Evolutionary conservation across 2,888 invertebrate genomes (phyloP).

Genomic region (Drosophila nigricruria): DNA sequence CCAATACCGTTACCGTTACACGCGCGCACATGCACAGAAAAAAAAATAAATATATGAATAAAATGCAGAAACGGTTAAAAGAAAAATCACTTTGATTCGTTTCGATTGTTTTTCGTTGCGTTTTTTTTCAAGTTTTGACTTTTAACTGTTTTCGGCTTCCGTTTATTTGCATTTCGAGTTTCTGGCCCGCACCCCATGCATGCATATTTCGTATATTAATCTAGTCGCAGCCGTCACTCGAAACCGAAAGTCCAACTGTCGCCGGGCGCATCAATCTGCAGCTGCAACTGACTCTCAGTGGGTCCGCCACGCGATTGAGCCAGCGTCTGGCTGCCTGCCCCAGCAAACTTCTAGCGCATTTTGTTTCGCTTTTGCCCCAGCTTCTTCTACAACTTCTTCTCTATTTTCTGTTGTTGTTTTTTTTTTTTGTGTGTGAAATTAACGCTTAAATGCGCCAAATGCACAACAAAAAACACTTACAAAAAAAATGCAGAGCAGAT

Average conservation of each 20-base stretch:
- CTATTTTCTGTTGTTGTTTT: slow-evolving; percentile 27
- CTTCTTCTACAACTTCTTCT: background rate
- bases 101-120: slow-evolving; percentile 26
- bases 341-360: slow-evolving; percentile 62
- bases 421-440: slow-evolving; percentile 70
- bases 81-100: slow-evolving; percentile 43
- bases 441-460: slow-evolving; percentile 48
- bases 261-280: slow-evolving; percentile 7
- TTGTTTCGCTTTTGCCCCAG: slow-evolving; percentile 21
- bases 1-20: slow-evolving; percentile 74
- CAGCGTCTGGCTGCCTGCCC: slow-evolving; percentile 32
- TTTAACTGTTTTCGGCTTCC: slow-evolving; percentile 41
- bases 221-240: slow-evolving; percentile 6
- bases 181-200: background rate
- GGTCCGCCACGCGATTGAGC: slow-evolving; percentile 56
- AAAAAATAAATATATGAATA: background rate
- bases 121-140: slow-evolving; percentile 22
- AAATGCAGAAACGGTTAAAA: slow-evolving; percentile 57
- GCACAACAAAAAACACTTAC: slow-evolving; percentile 12
- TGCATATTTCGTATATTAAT: slow-evolving; percentile 9
- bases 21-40: slow-evolving; percentile 12
- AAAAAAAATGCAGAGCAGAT: slow-evolving; percentile 40
- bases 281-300: slow-evolving; percentile 38
- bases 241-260: slow-evolving; percentile 49
- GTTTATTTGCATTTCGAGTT: slow-evolving; percentile 65